These are phyloP conservation scores for Theocolax elegans DNA, from an alignment of 1,140 invertebrate genomes.

Conservation along the genomic window DNA sequence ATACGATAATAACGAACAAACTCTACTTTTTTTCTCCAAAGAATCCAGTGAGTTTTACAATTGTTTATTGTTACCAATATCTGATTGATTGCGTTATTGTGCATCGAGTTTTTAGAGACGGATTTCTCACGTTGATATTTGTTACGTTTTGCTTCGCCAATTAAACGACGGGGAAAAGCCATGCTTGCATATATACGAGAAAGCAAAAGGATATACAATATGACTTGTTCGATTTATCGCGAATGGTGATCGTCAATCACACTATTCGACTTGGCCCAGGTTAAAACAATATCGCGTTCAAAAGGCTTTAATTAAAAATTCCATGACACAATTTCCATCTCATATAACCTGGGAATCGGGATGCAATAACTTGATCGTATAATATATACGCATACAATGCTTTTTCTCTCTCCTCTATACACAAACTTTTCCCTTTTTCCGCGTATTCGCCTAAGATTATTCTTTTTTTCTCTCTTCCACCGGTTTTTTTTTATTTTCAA, in stretches of 20 bases:
- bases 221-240: constrained; percentile 19
- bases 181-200: neutral
- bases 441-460: too few relatives aligned
- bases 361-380: constrained; percentile 13
- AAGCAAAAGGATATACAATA: neutral
- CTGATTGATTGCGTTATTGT: neutral
- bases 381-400: too few relatives aligned
- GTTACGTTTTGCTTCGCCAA: neutral
- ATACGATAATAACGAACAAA: too few relatives aligned
- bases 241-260: constrained; percentile 26
- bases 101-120: too few relatives aligned
- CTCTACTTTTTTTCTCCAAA: neutral
- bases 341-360: neutral
- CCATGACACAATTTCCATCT: neutral
- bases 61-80: neutral
- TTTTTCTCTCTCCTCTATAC: too few relatives aligned
- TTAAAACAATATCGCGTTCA: constrained; percentile 29
- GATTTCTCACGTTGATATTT: too few relatives aligned
- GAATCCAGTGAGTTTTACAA: too few relatives aligned
- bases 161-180: neutral
- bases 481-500: too few relatives aligned
- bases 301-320: constrained; percentile 43
- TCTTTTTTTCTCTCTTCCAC: too few relatives aligned
- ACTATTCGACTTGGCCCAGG: neutral
- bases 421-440: too few relatives aligned